Base-by-base conservation (phyloP, 2,797 vertebrate genomes). In the Pangasius krempfi region DNA sequence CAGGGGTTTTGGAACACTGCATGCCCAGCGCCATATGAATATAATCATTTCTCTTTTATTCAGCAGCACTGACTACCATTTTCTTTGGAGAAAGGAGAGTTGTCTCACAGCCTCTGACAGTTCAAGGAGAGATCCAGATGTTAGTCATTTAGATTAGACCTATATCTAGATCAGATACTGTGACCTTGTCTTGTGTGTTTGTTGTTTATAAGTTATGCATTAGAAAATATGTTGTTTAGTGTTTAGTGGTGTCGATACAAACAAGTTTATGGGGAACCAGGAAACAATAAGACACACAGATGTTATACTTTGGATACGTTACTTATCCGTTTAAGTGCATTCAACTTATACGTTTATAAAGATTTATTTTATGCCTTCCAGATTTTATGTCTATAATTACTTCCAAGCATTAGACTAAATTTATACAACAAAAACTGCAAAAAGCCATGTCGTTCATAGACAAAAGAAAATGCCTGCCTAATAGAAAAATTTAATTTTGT, bases 11-110 rank as follows among this genome's bases (percentile, higher is more conserved):
- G 87, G 83, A 88, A 84, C 84, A 87, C 90, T 87, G 66, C 84
- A 86, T 88, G 37, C 68, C 27, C 84, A 72, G 88, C 47, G 87
- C 89, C 95, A 91, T 81, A 72, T 91, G 91, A 89, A 88, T 68
- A n/a, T 75, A 88, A 79, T 90, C 87, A 86, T 89, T 89, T 90
- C 40, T 85, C 33, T 73, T 85, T 88, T 87, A 44, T 85, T 85
- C n/a, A 81, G 20, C 37, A 82, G 2, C 14, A 47, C 86, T 82
- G n/a, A 60, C 60, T 86, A 62, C 30, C 62, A 70, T 83, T 84
- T 86, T 89, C 47, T 58, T 73, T 62, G 54, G 62, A n/a, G 56
- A 87, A 68, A 40, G 20, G 14, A 40, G 54, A 66, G 27, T 78
- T 85, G 30, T 84, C 22, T 84, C 10, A 68, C 70, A 58, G 52